phyloP scores from a whole-genome alignment of 1,140 invertebrate species.

The Mycetomoellerius zeteki region DNA sequence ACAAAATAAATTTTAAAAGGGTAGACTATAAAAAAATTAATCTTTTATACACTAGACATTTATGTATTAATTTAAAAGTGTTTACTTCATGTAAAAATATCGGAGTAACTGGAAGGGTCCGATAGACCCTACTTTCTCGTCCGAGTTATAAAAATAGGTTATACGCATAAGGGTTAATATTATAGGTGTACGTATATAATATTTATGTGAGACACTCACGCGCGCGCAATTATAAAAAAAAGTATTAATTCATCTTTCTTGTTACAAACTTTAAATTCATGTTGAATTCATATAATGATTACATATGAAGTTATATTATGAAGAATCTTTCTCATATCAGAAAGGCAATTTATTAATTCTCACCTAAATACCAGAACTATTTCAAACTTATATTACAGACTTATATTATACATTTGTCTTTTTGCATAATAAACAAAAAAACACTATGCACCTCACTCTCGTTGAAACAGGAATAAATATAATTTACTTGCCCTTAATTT shows the following conservation, averaged over 20 bases:
- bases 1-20: background rate
- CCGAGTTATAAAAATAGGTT: constrained; percentile 48
- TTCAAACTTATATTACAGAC: background rate
- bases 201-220: constrained; percentile 1
- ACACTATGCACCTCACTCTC: background rate
- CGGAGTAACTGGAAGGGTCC: constrained; percentile 13
- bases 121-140: constrained; percentile 5
- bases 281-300: background rate
- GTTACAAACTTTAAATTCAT: background rate
- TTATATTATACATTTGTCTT: background rate
- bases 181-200: background rate
- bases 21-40: background rate
- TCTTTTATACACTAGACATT: background rate
- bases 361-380: background rate
- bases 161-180: constrained; percentile 25
- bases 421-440: background rate
- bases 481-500: background rate
- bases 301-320: background rate
- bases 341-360: background rate
- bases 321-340: background rate
- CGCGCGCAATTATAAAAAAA: background rate
- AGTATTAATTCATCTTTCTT: background rate
- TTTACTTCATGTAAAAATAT: constrained; percentile 28
- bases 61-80: constrained; percentile 25
- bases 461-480: background rate